Conservation (phyloP, 2,797 vertebrate species). For the Sparidentex hasta region DNA sequence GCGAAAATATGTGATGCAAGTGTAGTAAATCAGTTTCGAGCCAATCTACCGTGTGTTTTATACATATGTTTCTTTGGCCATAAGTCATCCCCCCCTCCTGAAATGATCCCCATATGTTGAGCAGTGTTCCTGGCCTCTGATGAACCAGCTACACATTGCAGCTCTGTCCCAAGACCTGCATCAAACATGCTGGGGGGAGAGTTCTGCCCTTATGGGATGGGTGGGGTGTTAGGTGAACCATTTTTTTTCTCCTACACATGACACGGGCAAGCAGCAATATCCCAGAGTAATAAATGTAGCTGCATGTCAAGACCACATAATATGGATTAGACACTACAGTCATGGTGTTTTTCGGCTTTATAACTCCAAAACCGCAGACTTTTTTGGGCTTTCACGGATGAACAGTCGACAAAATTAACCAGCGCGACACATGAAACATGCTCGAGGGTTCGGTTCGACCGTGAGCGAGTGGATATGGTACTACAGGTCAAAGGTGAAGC, state of each 20-base stretch:
- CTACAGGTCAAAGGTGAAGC: slow-evolving; percentile 63
- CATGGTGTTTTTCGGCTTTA: slow-evolving; percentile 51
- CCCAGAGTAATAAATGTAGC: slow-evolving; percentile 59
- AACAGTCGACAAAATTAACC: slow-evolving; percentile 67
- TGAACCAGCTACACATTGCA: slow-evolving; percentile 63
- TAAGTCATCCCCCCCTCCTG: slow-evolving; percentile 60
- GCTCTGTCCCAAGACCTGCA: slow-evolving; percentile 46
- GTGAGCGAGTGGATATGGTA: slow-evolving; percentile 56
- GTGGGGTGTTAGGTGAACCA: slow-evolving; percentile 40
- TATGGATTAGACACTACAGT: slow-evolving; percentile 62
- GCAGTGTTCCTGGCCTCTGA: slow-evolving; percentile 73
- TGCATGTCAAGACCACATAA: slow-evolving; percentile 59
- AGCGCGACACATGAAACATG: slow-evolving; percentile 66
- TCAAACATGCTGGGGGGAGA: slow-evolving; percentile 51
- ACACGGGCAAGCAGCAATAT: slow-evolving; percentile 43
- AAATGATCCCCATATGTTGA: slow-evolving; percentile 82
- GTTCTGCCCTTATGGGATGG: slow-evolving; percentile 30
- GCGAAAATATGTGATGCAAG: slow-evolving; percentile 42
- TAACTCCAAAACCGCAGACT: slow-evolving; percentile 65
- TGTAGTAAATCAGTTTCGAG: slow-evolving; percentile 75
- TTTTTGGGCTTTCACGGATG: slow-evolving; percentile 70
- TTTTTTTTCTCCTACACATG: slow-evolving; percentile 21
- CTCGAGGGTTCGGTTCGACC: slow-evolving; percentile 41
- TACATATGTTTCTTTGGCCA: slow-evolving; percentile 72
- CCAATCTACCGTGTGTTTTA: slow-evolving; percentile 57